Evolutionary conservation across 1,140 invertebrate genomes (phyloP).

Genomic region (honey bee (Apis mellifera)): Amel_HAv3.1 CM009938.2:1484501-1485000

Average conservation of each 20-base stretch:
- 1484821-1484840: background rate
- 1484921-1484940: slow-evolving; percentile 6
- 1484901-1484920: background rate
- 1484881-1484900: slow-evolving; percentile 13
- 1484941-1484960: slow-evolving; percentile 27
- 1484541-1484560: slow-evolving; percentile 34
- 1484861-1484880: background rate
- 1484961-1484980: slow-evolving; percentile 34
- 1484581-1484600: slow-evolving; percentile 63
- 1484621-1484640: slow-evolving; percentile 27
- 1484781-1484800: too few relatives aligned
- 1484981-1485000: slow-evolving; percentile 50
- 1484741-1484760: background rate
- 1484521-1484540: slow-evolving; percentile 29
- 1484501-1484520: background rate
- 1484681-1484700: slow-evolving; percentile 13
- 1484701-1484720: background rate
- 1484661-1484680: slow-evolving; percentile 34
- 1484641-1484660: slow-evolving; percentile 5
- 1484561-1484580: slow-evolving; percentile 60
- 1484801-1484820: slow-evolving; percentile 11
- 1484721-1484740: background rate
- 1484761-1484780: background rate
- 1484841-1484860: slow-evolving; percentile 5
- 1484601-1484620: slow-evolving; percentile 51